These are phyloP conservation scores for Lysiphlebus fabarum DNA, from an alignment of 1,140 invertebrate species.

Conservation along the genomic window DNA sequence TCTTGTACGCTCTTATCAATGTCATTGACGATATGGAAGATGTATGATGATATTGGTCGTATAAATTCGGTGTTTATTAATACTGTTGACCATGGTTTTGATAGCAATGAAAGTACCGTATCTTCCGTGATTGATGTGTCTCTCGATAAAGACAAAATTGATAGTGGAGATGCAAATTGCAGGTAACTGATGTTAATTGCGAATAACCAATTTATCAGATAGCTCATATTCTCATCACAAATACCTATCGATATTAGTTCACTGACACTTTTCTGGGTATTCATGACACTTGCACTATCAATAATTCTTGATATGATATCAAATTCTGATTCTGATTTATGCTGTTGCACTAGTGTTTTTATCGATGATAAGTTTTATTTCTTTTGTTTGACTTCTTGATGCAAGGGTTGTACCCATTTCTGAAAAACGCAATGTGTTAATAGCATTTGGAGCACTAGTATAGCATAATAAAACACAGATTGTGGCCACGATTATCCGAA, in stretches of 20 bases:
- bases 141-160: slow-evolving; percentile 3
- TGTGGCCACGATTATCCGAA: too few species aligned
- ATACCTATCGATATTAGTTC: slow-evolving; percentile 46
- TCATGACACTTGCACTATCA: slow-evolving; percentile 39
- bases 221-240: slow-evolving; percentile 50
- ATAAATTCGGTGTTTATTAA: not conserved
- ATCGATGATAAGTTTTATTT: not conserved
- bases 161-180: slow-evolving; percentile 8
- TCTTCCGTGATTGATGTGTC: slow-evolving; percentile 4
- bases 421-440: slow-evolving; percentile 18
- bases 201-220: slow-evolving; percentile 28
- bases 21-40: not conserved
- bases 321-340: slow-evolving; percentile 37
- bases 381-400: slow-evolving; percentile 6
- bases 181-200: slow-evolving; percentile 17
- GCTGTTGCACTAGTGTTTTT: slow-evolving; percentile 25
- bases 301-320: slow-evolving; percentile 46
- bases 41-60: not conserved
- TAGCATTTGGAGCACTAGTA: slow-evolving; percentile 18
- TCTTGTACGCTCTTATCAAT: slow-evolving; percentile 4
- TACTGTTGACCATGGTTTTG: not conserved
- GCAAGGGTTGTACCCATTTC: not conserved
- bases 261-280: slow-evolving; percentile 41
- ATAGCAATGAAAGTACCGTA: not conserved
- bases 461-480: not conserved